A percentile compares a stretch with the other conserved stretches of the same genome.
These are phyloP conservation scores for Brachyptera risi DNA, from an alignment of 2,888 invertebrate genomes.

Conservation along the genomic window DNA sequence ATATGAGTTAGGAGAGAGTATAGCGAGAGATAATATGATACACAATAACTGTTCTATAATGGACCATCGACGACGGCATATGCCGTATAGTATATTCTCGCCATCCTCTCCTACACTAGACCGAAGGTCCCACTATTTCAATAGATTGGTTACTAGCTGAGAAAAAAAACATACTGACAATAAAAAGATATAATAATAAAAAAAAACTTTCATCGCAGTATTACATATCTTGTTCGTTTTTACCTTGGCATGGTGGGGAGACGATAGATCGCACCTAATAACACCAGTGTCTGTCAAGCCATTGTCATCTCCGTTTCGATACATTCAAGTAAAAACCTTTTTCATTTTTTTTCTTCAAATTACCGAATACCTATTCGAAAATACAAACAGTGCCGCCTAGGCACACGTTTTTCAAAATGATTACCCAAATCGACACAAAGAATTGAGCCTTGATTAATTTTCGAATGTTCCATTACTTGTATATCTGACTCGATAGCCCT, in stretches of 20 bases:
- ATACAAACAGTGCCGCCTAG: constrained; percentile 7
- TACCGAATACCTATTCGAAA: constrained; percentile 1
- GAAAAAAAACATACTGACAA: background rate
- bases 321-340: constrained; percentile 15
- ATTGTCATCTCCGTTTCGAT: constrained; percentile 9
- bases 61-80: background rate
- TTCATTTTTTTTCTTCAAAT: too few relatives aligned
- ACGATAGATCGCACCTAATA: constrained; percentile 8
- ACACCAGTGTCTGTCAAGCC: constrained; percentile 4
- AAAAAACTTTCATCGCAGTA: constrained; percentile 3
- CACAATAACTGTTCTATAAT: background rate
- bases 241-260: background rate
- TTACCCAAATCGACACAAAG: constrained; percentile 18
- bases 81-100: background rate
- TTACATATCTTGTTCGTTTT: constrained; percentile 20
- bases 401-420: constrained; percentile 14
- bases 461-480: constrained; percentile 9
- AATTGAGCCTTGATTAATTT: constrained; percentile 15
- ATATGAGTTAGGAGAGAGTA: background rate
- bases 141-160: constrained; percentile 8
- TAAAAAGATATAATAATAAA: constrained; percentile 6
- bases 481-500: background rate
- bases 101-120: background rate
- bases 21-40: background rate
- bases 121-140: too few relatives aligned